Percentiles rank a stretch among this genome's conserved stretches.
phyloP scores from a whole-genome alignment of 1,140 invertebrate species.

The Papilio dardanus region DNA sequence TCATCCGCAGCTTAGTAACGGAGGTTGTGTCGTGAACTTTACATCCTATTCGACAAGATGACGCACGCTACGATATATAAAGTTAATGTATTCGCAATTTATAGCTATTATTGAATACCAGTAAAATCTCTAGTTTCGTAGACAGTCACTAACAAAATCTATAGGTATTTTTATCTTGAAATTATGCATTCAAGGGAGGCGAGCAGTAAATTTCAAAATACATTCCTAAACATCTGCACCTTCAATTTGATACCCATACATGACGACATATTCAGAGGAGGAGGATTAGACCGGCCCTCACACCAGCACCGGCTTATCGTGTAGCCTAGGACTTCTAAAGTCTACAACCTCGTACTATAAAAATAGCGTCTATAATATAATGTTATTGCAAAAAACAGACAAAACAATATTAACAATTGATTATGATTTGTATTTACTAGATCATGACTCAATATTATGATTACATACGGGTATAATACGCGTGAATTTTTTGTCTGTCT shows the following conservation, averaged over 20 bases:
- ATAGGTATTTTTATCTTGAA: background rate
- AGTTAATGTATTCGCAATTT: conserved; percentile 6
- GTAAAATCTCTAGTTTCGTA: background rate
- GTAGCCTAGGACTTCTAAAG: no score
- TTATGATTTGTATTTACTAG: background rate
- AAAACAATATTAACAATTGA: no score
- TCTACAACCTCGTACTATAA: no score
- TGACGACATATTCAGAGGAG: no score
- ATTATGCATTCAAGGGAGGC: no score
- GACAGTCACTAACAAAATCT: background rate
- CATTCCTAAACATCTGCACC: no score
- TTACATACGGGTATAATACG: background rate
- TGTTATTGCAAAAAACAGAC: no score
- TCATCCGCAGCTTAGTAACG: background rate
- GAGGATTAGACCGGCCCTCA: no score
- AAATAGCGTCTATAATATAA: no score
- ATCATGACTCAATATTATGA: background rate
- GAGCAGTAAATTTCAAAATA: no score
- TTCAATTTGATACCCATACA: no score
- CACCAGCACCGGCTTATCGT: no score
- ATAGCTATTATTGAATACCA: background rate
- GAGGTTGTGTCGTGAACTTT: background rate
- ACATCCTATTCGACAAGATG: background rate
- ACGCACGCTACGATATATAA: background rate
- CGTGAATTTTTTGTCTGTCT: background rate